phyloP scores from a whole-genome alignment of 2,797 vertebrate genomes.

The Diplodus sargus region DNA sequence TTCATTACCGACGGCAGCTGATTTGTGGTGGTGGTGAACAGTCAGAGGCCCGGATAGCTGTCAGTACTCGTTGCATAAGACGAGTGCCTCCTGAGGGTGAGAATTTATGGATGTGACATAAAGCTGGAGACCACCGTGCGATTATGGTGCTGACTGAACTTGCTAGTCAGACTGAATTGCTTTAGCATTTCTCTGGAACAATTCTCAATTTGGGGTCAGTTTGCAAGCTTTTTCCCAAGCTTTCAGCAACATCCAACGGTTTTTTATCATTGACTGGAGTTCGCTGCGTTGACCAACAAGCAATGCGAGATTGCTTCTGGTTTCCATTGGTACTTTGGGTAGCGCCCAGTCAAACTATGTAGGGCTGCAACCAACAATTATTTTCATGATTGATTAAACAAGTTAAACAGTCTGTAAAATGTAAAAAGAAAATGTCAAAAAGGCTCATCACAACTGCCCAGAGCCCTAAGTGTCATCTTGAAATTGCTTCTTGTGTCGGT shows the following conservation, averaged over 20 bases:
- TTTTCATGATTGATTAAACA: too few species aligned
- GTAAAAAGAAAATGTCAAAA: too few species aligned
- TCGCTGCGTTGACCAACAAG: background rate
- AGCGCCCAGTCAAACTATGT: too few species aligned
- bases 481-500: too few species aligned
- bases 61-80: conserved; percentile 15
- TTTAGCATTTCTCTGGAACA: background rate
- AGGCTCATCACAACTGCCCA: too few species aligned
- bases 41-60: conserved; percentile 22
- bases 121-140: background rate
- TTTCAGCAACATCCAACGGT: background rate
- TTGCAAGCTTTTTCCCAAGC: background rate
- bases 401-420: too few species aligned
- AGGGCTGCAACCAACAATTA: too few species aligned
- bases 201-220: background rate
- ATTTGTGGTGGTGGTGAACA: conserved; percentile 23
- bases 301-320: background rate
- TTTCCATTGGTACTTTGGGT: too few species aligned
- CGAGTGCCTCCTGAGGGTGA: background rate
- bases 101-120: background rate
- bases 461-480: too few species aligned
- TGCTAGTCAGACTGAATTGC: background rate
- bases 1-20: conserved; percentile 42
- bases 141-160: background rate
- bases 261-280: background rate